These are phyloP conservation scores for Gymnothorax reevesii DNA, from an alignment of 2,797 vertebrate species.

Conservation along the genomic window DNA sequence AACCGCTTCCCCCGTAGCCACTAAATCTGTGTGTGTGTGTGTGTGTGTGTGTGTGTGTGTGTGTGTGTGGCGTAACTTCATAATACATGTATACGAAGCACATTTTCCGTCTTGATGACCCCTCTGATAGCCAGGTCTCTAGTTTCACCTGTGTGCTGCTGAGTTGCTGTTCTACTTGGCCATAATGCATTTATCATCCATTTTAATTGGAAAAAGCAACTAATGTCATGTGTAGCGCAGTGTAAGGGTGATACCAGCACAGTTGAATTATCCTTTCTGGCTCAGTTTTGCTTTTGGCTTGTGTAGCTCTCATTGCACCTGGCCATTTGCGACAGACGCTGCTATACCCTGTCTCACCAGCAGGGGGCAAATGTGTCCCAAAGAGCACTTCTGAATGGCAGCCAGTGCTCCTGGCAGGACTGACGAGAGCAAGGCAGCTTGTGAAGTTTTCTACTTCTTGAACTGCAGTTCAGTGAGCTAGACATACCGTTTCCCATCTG, in stretches of 20 bases:
- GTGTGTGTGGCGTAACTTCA: neutral
- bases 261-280: neutral
- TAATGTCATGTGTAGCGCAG: neutral
- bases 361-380: neutral
- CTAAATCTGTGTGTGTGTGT: too few species aligned
- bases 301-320: neutral
- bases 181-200: neutral
- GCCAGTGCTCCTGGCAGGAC: neutral
- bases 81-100: too few species aligned
- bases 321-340: neutral
- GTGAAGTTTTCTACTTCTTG: neutral
- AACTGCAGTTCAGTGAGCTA: neutral
- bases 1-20: too few species aligned
- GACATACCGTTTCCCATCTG: neutral
- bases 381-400: neutral
- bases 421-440: neutral
- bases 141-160: neutral
- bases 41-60: too few species aligned
- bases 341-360: neutral
- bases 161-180: neutral
- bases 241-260: neutral
- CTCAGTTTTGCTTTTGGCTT: neutral
- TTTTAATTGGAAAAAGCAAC: neutral
- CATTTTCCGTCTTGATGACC: neutral
- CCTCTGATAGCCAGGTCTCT: neutral